These are phyloP conservation scores for Aplocera efformata DNA, from an alignment of 2,888 invertebrate genomes.

Conservation along the genomic window DNA sequence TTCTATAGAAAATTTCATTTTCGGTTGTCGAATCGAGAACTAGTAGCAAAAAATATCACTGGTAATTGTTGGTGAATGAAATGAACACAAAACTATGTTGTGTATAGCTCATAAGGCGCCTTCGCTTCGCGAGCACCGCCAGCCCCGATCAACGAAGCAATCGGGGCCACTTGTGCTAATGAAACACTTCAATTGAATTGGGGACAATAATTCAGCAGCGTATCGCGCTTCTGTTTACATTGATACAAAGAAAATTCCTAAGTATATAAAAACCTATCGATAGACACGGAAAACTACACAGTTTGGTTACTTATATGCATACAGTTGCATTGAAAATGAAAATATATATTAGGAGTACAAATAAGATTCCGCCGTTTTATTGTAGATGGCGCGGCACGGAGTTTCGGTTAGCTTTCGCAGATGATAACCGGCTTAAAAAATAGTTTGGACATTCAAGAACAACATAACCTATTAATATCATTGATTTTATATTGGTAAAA, in stretches of 20 bases:
- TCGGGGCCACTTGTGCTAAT: conserved; percentile 80
- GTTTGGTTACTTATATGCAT: conserved; percentile 6
- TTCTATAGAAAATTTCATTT: too few relatives aligned
- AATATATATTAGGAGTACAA: too few relatives aligned
- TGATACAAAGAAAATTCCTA: conserved; percentile 35
- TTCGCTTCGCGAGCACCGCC: conserved; percentile 54
- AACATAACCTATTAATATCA: too few relatives aligned
- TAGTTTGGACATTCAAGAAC: too few relatives aligned
- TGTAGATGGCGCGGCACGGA: too few relatives aligned
- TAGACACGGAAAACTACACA: conserved; percentile 12
- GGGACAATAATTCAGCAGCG: conserved; percentile 74
- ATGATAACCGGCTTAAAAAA: too few relatives aligned
- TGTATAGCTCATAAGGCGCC: conserved; percentile 38
- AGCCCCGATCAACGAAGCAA: conserved; percentile 72
- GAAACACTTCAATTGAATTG: conserved; percentile 80
- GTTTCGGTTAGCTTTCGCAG: too few relatives aligned
- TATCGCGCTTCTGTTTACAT: conserved; percentile 62
- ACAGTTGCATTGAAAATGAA: not conserved
- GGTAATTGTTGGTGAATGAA: too few relatives aligned
- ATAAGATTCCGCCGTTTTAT: too few relatives aligned
- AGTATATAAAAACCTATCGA: not conserved
- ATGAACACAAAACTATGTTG: not conserved
- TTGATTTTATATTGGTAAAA: too few relatives aligned
- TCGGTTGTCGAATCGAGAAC: too few relatives aligned
- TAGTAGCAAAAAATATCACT: too few relatives aligned